A percentile compares a stretch with the other conserved stretches of the same genome.
Conservation (phyloP, 2,113 vertebrate genomes). For the Hystrix cristata region DNA sequence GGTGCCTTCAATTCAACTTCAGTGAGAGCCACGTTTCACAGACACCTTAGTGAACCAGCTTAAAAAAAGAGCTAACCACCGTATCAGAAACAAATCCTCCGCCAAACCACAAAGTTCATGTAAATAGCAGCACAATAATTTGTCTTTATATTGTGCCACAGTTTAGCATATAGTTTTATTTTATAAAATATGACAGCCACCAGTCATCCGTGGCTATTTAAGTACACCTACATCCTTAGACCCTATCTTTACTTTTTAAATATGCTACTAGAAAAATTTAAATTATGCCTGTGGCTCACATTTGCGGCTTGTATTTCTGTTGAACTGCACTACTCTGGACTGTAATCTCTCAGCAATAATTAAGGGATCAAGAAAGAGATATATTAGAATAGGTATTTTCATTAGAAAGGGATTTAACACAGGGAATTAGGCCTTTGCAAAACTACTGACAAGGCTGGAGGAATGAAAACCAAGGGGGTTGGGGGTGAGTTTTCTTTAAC, state of each 20-base stretch:
- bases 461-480: neutral
- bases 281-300: neutral
- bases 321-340: neutral
- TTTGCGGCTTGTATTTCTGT: conserved; percentile 46
- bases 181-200: neutral
- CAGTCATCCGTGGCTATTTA: neutral
- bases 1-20: neutral
- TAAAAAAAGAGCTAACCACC: neutral
- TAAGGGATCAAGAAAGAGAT: conserved; percentile 52
- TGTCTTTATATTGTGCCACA: neutral
- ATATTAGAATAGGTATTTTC: conserved; percentile 38
- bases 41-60: neutral
- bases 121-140: neutral
- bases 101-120: neutral
- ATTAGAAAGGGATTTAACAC: conserved; percentile 36
- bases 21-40: neutral
- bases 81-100: neutral
- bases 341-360: conserved; percentile 32
- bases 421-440: conserved; percentile 41
- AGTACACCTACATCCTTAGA: neutral
- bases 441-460: neutral
- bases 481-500: neutral
- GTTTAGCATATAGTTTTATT: neutral
- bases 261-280: conserved; percentile 21
- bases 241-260: neutral